Percentiles rank a stretch among this genome's conserved stretches.
These are phyloP conservation scores for Branchellion lobata DNA, from an alignment of 2,888 invertebrate genomes.

Conservation along the genomic window DNA sequence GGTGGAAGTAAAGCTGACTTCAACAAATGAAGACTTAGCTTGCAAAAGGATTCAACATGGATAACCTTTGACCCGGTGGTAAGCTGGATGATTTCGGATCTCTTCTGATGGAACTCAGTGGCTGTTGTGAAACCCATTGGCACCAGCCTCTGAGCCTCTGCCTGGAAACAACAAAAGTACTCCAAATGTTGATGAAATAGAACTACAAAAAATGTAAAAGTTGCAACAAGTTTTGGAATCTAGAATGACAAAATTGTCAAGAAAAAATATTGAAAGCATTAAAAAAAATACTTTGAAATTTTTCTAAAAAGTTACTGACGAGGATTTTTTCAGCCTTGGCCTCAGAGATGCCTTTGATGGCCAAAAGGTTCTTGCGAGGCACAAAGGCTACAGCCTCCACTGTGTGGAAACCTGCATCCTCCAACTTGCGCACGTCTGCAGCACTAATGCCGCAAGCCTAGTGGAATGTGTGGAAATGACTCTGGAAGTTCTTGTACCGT, in stretches of 20 bases:
- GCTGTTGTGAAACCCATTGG: slow-evolving; percentile 98
- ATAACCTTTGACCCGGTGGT: slow-evolving; percentile 75
- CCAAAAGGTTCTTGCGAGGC: slow-evolving; percentile 83
- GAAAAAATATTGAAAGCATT: too few relatives aligned
- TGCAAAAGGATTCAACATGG: not conserved
- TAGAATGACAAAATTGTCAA: too few relatives aligned
- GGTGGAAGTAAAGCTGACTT: not conserved
- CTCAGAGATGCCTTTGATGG: slow-evolving; percentile 89
- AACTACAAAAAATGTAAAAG: not conserved
- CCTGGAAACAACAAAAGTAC: slow-evolving; percentile 56
- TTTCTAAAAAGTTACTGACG: too few relatives aligned
- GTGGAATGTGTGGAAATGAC: slow-evolving; percentile 8
- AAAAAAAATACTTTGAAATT: too few relatives aligned
- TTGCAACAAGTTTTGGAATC: too few relatives aligned
- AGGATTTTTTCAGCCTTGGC: slow-evolving; percentile 93
- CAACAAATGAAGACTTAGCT: not conserved
- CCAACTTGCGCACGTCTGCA: slow-evolving; percentile 83
- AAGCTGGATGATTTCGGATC: slow-evolving; percentile 89
- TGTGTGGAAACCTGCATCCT: slow-evolving; percentile 89
- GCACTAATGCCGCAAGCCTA: slow-evolving; percentile 87
- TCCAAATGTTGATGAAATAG: not conserved
- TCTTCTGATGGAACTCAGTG: slow-evolving; percentile 88
- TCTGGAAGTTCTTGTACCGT: too few relatives aligned
- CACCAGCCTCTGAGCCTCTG: slow-evolving; percentile 86
- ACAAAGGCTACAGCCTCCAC: slow-evolving; percentile 92